Evolutionary conservation across 2,113 vertebrate genomes (phyloP), one percentile per base, ranked within the genome.

Genomic region (Lathamus discolor): DNA sequence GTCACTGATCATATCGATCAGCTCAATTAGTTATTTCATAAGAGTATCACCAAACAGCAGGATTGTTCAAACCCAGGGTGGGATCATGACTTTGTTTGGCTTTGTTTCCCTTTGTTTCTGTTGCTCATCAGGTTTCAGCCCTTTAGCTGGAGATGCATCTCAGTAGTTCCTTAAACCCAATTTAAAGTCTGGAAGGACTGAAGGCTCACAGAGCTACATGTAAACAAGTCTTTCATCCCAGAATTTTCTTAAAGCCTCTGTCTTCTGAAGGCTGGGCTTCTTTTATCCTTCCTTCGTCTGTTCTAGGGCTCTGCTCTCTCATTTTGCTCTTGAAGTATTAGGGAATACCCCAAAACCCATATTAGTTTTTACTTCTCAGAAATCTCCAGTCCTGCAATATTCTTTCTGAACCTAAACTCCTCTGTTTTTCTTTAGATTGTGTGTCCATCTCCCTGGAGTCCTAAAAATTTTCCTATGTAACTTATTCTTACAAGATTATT

Each of bases 161-260:
- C 41, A 43, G 68, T 3, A 31, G 66, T 44, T 88, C 49, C 49
- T 61, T 46, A 90, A 74, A 51, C 11, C 61, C 33, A 69, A 7
- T 70, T 86, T 78, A 55, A 86, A 92, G 43, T 63, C 69, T 89
- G 25, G 31, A 84, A 84, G 43, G 64, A 84, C 22, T 78, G 28
- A 25, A 79, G 62, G 28, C 61, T 84, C 52, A 37, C 41, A 89
- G 76, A 83, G n/a, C 18, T 59, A 62, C 18, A 17, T 83, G 70
- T 94, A 92, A 95, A 89, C 69, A 91, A 82, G 46, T 25, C 84
- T 94, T 89, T 96, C 66, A 94, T 96, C 80, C 74, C 29, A 44
- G 76, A 89, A 35, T 87, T 81, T 84, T 90, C 41, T 90, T 61
- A 73, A 93, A 93, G 48, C 46, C 24, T 92, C 68, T 83, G 51